Conservation (phyloP, 2,888 invertebrate genomes). For the Escarpia spicata region DNA sequence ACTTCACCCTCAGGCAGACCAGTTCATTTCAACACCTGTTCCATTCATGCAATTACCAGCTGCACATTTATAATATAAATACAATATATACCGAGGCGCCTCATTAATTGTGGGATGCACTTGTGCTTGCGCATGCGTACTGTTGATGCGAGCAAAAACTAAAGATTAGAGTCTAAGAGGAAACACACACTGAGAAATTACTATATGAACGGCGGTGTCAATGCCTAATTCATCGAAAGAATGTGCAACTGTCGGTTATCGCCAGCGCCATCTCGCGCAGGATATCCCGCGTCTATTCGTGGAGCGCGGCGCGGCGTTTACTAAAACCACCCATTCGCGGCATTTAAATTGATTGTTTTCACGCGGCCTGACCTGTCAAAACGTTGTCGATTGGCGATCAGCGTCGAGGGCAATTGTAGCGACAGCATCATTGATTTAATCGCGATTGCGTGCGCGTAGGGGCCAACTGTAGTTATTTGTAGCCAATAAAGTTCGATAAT, state of each 20-base stretch:
- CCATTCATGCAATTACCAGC: no score
- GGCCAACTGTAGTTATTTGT: not conserved
- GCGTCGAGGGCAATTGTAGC: not conserved
- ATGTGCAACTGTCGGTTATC: not conserved
- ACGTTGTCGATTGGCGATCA: not conserved
- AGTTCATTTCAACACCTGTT: no score
- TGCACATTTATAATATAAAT: no score
- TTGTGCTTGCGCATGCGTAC: no score
- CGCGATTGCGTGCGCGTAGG: not conserved
- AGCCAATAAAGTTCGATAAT: conserved; percentile 1
- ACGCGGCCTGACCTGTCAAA: not conserved
- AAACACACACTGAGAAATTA: not conserved
- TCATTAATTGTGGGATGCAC: no score
- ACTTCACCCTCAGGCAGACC: no score
- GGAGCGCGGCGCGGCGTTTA: not conserved
- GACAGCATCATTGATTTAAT: conserved; percentile 1
- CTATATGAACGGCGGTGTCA: not conserved
- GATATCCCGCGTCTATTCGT: not conserved
- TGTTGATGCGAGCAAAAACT: not conserved
- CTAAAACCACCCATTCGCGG: not conserved
- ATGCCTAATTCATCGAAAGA: not conserved
- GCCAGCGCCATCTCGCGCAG: not conserved
- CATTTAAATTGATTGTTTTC: not conserved
- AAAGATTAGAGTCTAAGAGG: not conserved
- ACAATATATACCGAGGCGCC: no score